Conservation (phyloP, 2,888 invertebrate genomes). For the Nomada ferruginata region DNA sequence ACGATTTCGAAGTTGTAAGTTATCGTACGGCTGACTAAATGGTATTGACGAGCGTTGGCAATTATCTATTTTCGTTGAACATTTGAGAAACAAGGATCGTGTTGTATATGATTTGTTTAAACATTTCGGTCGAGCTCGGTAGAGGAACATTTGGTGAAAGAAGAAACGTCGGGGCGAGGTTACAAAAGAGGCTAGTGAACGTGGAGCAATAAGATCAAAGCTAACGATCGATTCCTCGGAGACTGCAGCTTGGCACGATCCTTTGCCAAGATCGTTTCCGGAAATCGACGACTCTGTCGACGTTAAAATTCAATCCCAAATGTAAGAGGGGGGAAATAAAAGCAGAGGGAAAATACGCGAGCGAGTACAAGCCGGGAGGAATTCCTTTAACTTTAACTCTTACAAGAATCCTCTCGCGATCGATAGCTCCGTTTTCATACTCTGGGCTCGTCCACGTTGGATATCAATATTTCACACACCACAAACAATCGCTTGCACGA, state of each 20-base stretch:
- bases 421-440: conserved; percentile 29
- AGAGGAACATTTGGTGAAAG: not conserved
- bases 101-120: conserved; percentile 14
- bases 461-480: not conserved
- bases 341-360: conserved; percentile 32
- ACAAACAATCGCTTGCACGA: not conserved
- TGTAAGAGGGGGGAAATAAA: conserved; percentile 43
- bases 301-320: conserved; percentile 72
- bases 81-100: not conserved
- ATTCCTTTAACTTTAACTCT: conserved; percentile 29
- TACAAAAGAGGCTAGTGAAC: conserved; percentile 28
- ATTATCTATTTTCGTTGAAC: not conserved
- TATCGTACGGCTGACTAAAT: not conserved
- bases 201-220: conserved; percentile 53
- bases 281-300: conserved; percentile 72
- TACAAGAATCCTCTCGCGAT: conserved; percentile 32
- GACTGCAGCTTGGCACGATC: conserved; percentile 71
- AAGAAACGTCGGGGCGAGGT: conserved; percentile 31
- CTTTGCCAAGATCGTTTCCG: conserved; percentile 70
- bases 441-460: not conserved
- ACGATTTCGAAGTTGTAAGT: not conserved
- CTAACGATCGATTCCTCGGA: conserved; percentile 68
- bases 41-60: not conserved
- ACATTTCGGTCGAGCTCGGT: conserved; percentile 25
- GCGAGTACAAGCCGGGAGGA: conserved; percentile 33